Percentiles rank a stretch among this genome's conserved stretches.
These are phyloP conservation scores for Apostichopus californicus DNA, from an alignment of 35 echinoderm and acorn worm genomes.

Conservation along the genomic window DNA sequence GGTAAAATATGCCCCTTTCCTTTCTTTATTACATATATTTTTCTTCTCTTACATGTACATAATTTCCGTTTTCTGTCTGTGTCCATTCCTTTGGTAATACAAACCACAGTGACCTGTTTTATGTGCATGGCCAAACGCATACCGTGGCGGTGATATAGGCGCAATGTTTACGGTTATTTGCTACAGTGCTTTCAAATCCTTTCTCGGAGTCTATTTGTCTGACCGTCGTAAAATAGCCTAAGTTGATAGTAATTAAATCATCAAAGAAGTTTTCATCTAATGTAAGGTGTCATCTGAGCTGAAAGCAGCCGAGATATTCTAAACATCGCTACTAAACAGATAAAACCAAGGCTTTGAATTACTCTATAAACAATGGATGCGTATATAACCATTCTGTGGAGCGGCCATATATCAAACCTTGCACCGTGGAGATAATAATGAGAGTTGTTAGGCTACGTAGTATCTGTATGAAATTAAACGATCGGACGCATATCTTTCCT, in stretches of 20 bases:
- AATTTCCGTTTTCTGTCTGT: no score
- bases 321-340: neutral
- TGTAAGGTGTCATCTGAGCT: neutral
- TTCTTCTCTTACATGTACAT: neutral
- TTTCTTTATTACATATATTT: no score
- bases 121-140: neutral
- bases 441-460: neutral
- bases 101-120: neutral
- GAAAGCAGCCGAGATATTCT: neutral
- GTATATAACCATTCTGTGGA: neutral
- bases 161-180: neutral
- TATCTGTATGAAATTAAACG: neutral
- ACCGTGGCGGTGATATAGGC: neutral
- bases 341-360: neutral
- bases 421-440: neutral
- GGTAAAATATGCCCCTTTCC: no score
- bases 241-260: slow-evolving; percentile 23
- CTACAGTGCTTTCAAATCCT: neutral
- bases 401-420: neutral
- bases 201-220: neutral
- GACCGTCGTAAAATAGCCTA: slow-evolving; percentile 34
- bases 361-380: slow-evolving; percentile 10
- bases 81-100: neutral
- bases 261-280: neutral
- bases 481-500: no score